phyloP scores from a whole-genome alignment of 1,140 invertebrate genomes.

The Probaryconus sp. region DNA sequence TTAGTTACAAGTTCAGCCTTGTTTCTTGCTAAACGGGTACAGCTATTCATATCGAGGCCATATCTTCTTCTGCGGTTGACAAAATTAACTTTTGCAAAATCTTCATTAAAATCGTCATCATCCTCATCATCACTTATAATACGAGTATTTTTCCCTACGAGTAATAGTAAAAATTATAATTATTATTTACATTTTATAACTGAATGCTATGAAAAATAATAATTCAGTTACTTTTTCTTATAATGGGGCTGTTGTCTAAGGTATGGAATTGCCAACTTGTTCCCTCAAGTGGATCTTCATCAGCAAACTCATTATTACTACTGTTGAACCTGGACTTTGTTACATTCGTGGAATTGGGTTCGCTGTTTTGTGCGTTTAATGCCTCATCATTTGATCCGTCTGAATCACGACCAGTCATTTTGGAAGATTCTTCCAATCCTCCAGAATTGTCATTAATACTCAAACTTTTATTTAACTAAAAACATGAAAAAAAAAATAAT shows the following conservation, averaged over 20 bases:
- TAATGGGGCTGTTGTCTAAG: background rate
- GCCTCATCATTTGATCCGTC: constrained; percentile 26
- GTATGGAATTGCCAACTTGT: constrained; percentile 72
- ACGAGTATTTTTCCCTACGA: background rate
- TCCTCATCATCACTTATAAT: constrained; percentile 2
- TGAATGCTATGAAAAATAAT: background rate
- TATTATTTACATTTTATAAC: no score
- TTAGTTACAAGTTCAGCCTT: no score
- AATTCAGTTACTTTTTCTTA: no score
- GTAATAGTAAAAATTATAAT: no score
- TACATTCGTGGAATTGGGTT: background rate
- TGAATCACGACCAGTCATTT: no score
- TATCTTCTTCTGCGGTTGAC: no score
- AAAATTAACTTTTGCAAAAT: no score
- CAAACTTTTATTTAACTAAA: constrained; percentile 17
- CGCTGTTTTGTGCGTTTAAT: background rate
- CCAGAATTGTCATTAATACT: no score
- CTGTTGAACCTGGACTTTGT: background rate
- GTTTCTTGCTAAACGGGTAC: no score
- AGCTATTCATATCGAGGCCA: no score
- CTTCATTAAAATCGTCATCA: constrained; percentile 7
- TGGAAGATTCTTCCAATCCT: no score
- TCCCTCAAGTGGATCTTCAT: constrained; percentile 73
- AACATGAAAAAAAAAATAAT: background rate
- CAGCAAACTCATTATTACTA: constrained; percentile 17